Conservation (phyloP, 2,888 invertebrate species). For the Lampropteryx suffumata region DNA sequence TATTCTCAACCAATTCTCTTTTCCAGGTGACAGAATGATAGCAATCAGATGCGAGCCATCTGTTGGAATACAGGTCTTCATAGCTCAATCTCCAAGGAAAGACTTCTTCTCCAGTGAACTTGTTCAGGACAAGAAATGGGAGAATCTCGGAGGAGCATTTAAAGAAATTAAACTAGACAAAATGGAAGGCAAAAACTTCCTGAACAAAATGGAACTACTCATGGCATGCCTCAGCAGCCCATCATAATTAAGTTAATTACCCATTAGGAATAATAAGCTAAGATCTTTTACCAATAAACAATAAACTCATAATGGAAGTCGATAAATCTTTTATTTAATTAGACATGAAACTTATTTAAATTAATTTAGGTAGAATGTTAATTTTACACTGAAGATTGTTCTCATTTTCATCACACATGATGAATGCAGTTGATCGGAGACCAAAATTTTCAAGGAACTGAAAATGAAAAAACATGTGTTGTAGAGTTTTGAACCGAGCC, state of each 20-base stretch:
- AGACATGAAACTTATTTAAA: slow-evolving; percentile 70
- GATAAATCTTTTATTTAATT: slow-evolving; percentile 52
- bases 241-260: slow-evolving; percentile 58
- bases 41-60: slow-evolving; percentile 95
- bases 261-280: slow-evolving; percentile 39
- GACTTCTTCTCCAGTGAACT: slow-evolving; percentile 94
- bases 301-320: slow-evolving; percentile 30
- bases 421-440: slow-evolving; percentile 57
- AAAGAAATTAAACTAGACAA: slow-evolving; percentile 94
- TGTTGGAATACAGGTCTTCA: slow-evolving; percentile 94
- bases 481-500: too few relatives aligned
- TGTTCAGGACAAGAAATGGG: slow-evolving; percentile 96
- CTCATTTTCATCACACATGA: slow-evolving; percentile 62
- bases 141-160: slow-evolving; percentile 95
- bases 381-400: slow-evolving; percentile 81
- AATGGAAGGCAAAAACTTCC: slow-evolving; percentile 97
- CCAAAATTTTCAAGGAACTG: slow-evolving; percentile 68
- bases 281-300: slow-evolving; percentile 32
- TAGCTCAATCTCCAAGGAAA: slow-evolving; percentile 93
- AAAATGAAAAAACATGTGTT: slow-evolving; percentile 43
- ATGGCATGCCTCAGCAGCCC: slow-evolving; percentile 95
- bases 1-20: background rate
- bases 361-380: slow-evolving; percentile 80
- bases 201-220: slow-evolving; percentile 97
- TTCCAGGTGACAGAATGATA: slow-evolving; percentile 88